Percentiles rank a stretch among this genome's conserved stretches.
These are phyloP conservation scores for Remorina albescens DNA, from an alignment of 2,797 vertebrate species.

Conservation along the genomic window DNA sequence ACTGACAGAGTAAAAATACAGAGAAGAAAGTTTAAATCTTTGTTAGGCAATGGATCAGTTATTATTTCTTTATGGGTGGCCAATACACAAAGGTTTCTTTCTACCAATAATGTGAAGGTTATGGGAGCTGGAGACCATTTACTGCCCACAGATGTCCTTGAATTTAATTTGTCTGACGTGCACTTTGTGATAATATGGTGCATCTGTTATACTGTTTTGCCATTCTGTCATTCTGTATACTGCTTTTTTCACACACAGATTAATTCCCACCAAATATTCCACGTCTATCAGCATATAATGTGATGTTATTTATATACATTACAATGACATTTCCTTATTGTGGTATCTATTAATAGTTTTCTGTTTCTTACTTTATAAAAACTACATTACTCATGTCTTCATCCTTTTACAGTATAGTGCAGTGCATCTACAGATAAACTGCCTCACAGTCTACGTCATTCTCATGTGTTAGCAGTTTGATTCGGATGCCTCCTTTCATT, in stretches of 20 bases:
- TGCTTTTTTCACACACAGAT: neutral
- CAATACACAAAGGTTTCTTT: slow-evolving; percentile 29
- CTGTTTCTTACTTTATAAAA: neutral
- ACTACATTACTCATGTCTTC: neutral
- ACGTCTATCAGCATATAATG: neutral
- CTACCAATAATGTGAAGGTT: slow-evolving; percentile 19
- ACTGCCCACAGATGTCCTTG: slow-evolving; percentile 20
- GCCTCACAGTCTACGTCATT: neutral
- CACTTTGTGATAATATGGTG: slow-evolving; percentile 10
- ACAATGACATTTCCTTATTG: neutral
- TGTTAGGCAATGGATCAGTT: slow-evolving; percentile 47
- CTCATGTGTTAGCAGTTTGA: neutral
- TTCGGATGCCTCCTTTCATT: neutral
- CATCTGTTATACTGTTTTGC: neutral
- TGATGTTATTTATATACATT: neutral
- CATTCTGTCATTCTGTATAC: neutral
- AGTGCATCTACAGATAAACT: neutral
- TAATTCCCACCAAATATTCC: neutral
- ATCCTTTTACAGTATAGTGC: neutral
- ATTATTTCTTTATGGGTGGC: slow-evolving; percentile 52
- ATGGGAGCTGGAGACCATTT: slow-evolving; percentile 28
- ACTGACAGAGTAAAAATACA: slow-evolving; percentile 38
- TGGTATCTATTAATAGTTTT: neutral
- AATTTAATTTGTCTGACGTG: slow-evolving; percentile 39
- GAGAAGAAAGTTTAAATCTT: slow-evolving; percentile 27